Percentiles rank a stretch among this genome's conserved stretches.
Conservation (phyloP, 2,113 vertebrate species). For the Cololabis saira region DNA sequence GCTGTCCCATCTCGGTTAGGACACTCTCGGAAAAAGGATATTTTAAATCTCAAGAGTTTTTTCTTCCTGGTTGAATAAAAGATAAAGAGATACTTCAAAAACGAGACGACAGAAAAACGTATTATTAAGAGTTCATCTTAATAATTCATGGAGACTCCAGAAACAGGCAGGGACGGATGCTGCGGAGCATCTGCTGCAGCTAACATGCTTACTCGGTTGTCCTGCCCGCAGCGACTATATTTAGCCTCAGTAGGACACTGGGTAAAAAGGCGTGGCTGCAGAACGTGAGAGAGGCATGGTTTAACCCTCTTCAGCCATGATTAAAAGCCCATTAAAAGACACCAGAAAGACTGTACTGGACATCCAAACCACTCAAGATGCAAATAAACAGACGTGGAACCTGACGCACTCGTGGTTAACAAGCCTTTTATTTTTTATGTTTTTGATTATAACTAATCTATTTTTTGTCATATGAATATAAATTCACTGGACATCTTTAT, state of each 20-base stretch:
- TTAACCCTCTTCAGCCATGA: conserved; percentile 49
- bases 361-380: too few relatives aligned
- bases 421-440: background rate
- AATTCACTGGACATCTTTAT: background rate
- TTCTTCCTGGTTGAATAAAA: too few relatives aligned
- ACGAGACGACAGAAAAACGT: too few relatives aligned
- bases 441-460: background rate
- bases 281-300: conserved; percentile 51
- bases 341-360: background rate
- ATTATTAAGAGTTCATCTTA: too few relatives aligned
- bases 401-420: background rate
- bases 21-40: too few relatives aligned
- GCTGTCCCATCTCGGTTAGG: too few relatives aligned
- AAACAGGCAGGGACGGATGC: too few relatives aligned
- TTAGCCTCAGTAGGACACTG: conserved; percentile 69
- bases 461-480: too few relatives aligned
- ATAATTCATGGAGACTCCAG: too few relatives aligned
- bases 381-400: background rate
- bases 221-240: conserved; percentile 74
- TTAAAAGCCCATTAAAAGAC: conserved; percentile 23
- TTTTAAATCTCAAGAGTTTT: too few relatives aligned
- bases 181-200: conserved; percentile 34
- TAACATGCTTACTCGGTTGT: conserved; percentile 51
- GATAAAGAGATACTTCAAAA: too few relatives aligned
- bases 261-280: conserved; percentile 61